Evolutionary conservation across 2,113 vertebrate genomes (phyloP), one percentile per base, ranked within the genome.

Genomic region (Murina feae): DNA sequence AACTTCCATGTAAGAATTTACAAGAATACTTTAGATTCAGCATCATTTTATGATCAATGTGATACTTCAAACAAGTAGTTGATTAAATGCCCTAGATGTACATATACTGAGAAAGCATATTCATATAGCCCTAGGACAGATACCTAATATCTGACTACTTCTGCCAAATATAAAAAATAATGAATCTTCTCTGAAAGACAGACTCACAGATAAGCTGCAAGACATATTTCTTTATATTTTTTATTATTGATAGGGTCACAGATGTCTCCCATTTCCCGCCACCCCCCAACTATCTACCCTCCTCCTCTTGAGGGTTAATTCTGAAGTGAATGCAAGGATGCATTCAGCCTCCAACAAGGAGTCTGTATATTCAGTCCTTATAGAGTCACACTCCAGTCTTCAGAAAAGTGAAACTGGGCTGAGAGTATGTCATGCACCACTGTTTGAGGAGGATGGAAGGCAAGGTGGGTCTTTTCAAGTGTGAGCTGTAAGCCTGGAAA

Each of bases 91-190:
- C 65, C 65, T 60, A 6, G 0, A 84, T 76, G 23, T 91, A 55
- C 39, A 89, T 47, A 91, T 23, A 87, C 60, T 53, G 79, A 96
- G 69, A 96, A 95, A 94, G 60, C 91, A 68, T 12, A 89, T 79
- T 93, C 35, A 20, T 89, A 76, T 72, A 96, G 81, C 89, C 63
- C 9, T 76, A 96, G 74, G 93, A 95, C 23, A 92, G 74, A 96
- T 65, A 76, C 32, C 81, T 90, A 92, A 79, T 97, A 96, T 93
- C 85, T 94, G 96, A 95, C 44, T 85, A 60, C 53, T 95, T 96
- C 88, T 97, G 74, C n/a, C 95, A 95, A 75, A 69, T 96, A 75
- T 72, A 86, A 89, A 95, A 97, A 97, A 96, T 79, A 97, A 93
- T 23, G 92, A 97, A 94, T 76, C 79, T 95, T 51, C 85, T 95